A percentile compares a stretch with the other conserved stretches of the same genome.
Evolutionary conservation across 2,113 vertebrate genomes (phyloP).

Genomic region (Campylomormyrus tamandua): DNA sequence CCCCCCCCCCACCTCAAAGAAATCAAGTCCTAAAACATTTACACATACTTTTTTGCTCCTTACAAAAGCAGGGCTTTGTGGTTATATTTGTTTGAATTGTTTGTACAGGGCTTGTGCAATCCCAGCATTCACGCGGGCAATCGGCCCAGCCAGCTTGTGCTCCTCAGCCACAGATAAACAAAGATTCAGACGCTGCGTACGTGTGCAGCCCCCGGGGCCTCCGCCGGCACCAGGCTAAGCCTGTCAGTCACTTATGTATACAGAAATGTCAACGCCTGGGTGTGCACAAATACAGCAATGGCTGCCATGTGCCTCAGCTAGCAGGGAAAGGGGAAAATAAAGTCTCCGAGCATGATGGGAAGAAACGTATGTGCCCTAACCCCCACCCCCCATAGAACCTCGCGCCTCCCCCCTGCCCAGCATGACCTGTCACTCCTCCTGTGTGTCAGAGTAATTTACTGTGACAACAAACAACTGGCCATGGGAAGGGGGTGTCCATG

Average conservation of each 20-base stretch:
- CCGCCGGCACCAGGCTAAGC: not conserved
- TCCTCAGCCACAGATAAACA: not conserved
- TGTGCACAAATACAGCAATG: not conserved
- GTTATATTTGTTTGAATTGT: not conserved
- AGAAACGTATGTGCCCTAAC: not conserved
- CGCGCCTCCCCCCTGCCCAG: slow-evolving; percentile 31
- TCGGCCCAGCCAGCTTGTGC: not conserved
- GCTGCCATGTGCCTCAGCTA: not conserved
- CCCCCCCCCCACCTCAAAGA: not conserved
- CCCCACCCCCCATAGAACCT: not conserved
- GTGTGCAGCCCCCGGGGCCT: not conserved
- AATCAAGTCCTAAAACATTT: not conserved
- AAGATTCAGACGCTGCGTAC: not conserved
- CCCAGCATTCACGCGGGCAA: not conserved
- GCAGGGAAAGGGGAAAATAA: not conserved
- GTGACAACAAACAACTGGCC: slow-evolving; percentile 58
- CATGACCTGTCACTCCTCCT: slow-evolving; percentile 47
- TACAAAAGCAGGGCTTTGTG: not conserved
- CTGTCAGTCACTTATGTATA: not conserved
- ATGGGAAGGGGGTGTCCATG: slow-evolving; percentile 34
- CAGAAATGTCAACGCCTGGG: not conserved
- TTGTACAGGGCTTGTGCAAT: not conserved
- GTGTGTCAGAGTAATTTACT: slow-evolving; percentile 54
- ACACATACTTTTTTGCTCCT: not conserved
- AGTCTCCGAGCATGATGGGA: not conserved